phyloP scores from a whole-genome alignment of 1,140 invertebrate genomes.

The Meloidogyne floridensis region DNA sequence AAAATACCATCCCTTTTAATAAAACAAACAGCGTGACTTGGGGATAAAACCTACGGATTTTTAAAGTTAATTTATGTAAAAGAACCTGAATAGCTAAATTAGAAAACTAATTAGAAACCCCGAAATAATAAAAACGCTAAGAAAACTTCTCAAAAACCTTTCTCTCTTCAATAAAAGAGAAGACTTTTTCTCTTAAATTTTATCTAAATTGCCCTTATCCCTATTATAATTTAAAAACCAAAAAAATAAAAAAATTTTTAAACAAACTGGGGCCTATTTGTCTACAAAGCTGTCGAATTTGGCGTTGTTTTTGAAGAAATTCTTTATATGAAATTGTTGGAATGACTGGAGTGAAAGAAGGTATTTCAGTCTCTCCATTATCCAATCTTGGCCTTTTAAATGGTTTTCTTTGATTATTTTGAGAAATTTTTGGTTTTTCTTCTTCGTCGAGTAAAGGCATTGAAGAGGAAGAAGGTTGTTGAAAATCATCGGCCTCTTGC shows the following conservation, averaged over 20 bases:
- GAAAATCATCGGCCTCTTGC: neutral
- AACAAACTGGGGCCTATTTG: constrained; percentile 24
- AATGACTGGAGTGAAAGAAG: neutral
- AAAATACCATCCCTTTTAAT: too few relatives aligned
- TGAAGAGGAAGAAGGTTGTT: neutral
- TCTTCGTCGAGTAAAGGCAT: neutral
- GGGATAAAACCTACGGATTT: too few relatives aligned
- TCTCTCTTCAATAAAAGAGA: neutral
- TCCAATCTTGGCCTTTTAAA: neutral
- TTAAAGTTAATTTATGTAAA: too few relatives aligned
- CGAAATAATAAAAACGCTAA: too few relatives aligned
- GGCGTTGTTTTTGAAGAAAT: constrained; percentile 15
- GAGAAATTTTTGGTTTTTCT: neutral
- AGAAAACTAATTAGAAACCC: too few relatives aligned
- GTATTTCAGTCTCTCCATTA: neutral
- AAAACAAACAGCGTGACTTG: too few relatives aligned
- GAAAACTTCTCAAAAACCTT: too few relatives aligned
- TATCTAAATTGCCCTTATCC: neutral
- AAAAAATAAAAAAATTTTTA: neutral
- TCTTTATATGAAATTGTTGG: neutral
- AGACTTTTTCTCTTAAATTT: neutral
- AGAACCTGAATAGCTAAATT: too few relatives aligned
- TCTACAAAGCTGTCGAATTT: constrained; percentile 22
- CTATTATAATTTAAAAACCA: neutral
- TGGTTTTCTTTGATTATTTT: neutral